Conservation (phyloP, 35 echinoderm and acorn worm species). For the Apostichopus parvimensis region DNA sequence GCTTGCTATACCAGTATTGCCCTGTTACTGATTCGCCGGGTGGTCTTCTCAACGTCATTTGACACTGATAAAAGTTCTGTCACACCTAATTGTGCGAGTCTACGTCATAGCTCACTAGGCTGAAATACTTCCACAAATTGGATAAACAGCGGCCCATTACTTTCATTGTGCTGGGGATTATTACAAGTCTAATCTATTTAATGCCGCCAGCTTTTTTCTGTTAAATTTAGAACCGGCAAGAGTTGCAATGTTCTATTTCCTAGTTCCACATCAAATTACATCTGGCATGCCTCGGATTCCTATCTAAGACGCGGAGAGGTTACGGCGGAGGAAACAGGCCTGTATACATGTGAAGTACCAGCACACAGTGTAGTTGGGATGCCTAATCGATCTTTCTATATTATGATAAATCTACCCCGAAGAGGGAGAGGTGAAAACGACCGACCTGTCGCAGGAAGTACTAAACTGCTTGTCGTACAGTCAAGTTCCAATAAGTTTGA, state of each 20-base stretch:
- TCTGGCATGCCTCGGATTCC: constrained; percentile 20
- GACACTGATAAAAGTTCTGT: constrained; percentile 1
- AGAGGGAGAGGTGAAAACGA: no score
- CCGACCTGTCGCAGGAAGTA: no score
- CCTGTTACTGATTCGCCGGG: neutral
- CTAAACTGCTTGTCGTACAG: no score
- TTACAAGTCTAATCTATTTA: constrained; percentile 29
- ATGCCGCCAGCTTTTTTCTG: neutral
- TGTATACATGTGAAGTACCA: no score
- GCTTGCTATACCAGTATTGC: no score
- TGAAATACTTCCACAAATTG: constrained; percentile 32
- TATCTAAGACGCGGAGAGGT: neutral
- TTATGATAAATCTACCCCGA: no score
- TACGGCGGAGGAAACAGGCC: no score
- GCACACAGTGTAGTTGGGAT: no score
- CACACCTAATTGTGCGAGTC: constrained; percentile 5
- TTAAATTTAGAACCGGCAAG: constrained; percentile 14
- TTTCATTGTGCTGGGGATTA: constrained; percentile 17
- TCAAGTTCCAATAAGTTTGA: no score
- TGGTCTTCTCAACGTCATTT: neutral
- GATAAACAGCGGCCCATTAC: constrained; percentile 33
- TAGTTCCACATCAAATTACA: neutral
- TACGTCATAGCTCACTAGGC: constrained; percentile 38
- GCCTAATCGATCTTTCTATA: no score
- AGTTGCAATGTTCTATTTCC: constrained; percentile 22